Evolutionary conservation across 2,888 invertebrate genomes (phyloP).

Genomic region (Nycteola revayana): DNA sequence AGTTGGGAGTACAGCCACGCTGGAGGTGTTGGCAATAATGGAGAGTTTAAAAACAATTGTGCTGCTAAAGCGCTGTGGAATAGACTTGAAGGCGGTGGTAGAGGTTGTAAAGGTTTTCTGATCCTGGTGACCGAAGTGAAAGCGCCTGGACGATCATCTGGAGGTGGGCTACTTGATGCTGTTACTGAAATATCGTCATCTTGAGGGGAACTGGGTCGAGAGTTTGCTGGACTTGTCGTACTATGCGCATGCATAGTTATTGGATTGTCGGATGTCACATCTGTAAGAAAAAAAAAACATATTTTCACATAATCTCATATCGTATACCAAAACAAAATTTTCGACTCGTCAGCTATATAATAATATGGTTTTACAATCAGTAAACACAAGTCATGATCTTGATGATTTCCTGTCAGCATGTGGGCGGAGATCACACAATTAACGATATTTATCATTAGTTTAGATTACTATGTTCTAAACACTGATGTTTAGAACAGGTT

Average conservation of each 20-base stretch:
- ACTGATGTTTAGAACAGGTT: no score
- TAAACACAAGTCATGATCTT: no score
- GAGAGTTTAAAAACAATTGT: slow-evolving; percentile 88
- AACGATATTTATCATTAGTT: no score
- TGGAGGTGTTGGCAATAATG: slow-evolving; percentile 87
- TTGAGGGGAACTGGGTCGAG: slow-evolving; percentile 80
- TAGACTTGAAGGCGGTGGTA: slow-evolving; percentile 70
- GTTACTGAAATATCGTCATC: slow-evolving; percentile 85
- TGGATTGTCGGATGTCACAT: slow-evolving; percentile 65
- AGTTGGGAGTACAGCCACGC: slow-evolving; percentile 91
- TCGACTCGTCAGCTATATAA: no score
- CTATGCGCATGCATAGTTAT: slow-evolving; percentile 84
- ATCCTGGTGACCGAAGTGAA: slow-evolving; percentile 75
- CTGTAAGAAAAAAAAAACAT: slow-evolving; percentile 37
- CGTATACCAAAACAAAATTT: no score
- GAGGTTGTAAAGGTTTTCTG: slow-evolving; percentile 70
- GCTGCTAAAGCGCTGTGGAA: slow-evolving; percentile 83
- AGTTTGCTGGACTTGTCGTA: slow-evolving; percentile 86
- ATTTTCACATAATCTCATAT: no score
- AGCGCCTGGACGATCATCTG: slow-evolving; percentile 79
- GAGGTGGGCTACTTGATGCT: slow-evolving; percentile 78
- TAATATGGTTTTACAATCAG: no score
- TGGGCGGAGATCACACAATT: no score
- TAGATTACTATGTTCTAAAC: no score
- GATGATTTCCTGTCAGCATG: no score